Evolutionary conservation across 1,140 invertebrate genomes (phyloP), one percentile per base, ranked within the genome.

Genomic region (Bombus sibiricus): DNA sequence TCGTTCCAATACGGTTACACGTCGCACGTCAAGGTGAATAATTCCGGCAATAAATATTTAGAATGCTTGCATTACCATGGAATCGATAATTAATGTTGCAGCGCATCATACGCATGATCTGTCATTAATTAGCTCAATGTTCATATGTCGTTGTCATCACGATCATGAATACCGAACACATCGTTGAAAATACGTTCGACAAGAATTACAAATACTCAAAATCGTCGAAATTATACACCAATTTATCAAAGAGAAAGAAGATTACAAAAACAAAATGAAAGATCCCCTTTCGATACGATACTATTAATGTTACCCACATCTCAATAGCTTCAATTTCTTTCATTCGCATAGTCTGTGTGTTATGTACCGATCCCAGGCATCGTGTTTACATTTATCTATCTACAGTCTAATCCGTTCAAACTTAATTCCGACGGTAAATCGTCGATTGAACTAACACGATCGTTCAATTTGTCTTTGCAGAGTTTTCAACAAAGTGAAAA

Each of bases 401-500:
- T 32, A n/a, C 8, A 15, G 18, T 53, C 5, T 53, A 53, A 53
- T 53, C 12, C 4, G 39, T 59, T 28, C 25, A 10, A 37, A 28
- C 8, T 1, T 28, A 41, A 4, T 18, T 10, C 71, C 28, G 22
- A 28, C 5, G 4, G 41, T 9, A 2, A 22, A 47, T n/a, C n/a
- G 39, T n/a, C 13, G 12, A 53, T 53, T 5, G 47, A 9, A 22
- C 18, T 72, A 37, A 83, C 32, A 0, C 6, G 28, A 1, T 10
- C 28, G 22, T 93, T 94, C 91, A 94, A 84, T 86, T 95, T 96
- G 93, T 96, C 94, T 97, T 53, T 96, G 90, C 96, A 99, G 98
- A 96, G 97, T 99, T 95, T 99, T 99, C 97, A 97, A 97, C 95
- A 99, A 99, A 97, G 98, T 99, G 91, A 99, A 99, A 96, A 99